These are phyloP conservation scores for Galerucella nymphaeae DNA, from an alignment of 2,888 invertebrate genomes.

Conservation along the genomic window DNA sequence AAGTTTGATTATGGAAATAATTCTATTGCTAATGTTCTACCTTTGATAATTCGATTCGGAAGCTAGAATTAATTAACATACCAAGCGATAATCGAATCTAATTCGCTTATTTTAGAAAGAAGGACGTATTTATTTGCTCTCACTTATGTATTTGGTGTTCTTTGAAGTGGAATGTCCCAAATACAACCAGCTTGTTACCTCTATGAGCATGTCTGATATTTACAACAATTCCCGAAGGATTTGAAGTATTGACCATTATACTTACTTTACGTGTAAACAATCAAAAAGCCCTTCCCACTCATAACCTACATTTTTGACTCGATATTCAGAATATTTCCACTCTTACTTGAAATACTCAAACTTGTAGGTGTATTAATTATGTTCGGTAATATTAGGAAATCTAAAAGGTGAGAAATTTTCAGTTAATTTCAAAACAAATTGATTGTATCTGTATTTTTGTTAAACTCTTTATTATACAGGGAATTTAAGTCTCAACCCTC, in stretches of 20 bases:
- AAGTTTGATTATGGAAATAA: too few species aligned
- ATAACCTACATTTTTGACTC: constrained; percentile 17
- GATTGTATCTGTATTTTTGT: too few species aligned
- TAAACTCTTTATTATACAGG: too few species aligned
- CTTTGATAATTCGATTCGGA: too few species aligned
- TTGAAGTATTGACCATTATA: constrained; percentile 18
- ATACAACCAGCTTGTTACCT: neutral
- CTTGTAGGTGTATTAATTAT: constrained; percentile 1
- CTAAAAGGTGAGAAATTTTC: constrained; percentile 9
- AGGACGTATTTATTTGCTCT: too few species aligned
- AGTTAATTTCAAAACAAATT: too few species aligned
- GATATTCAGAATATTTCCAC: constrained; percentile 12
- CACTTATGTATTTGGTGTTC: too few species aligned
- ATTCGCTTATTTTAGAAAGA: too few species aligned
- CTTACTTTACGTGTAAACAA: constrained; percentile 21
- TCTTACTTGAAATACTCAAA: neutral
- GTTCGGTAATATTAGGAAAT: constrained; percentile 10
- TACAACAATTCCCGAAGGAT: constrained; percentile 10
- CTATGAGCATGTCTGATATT: constrained; percentile 2
- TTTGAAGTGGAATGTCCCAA: neutral
- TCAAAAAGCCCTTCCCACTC: constrained; percentile 23
- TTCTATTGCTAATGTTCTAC: too few species aligned
- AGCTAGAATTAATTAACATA: too few species aligned
- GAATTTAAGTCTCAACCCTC: too few species aligned
- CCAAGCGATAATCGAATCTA: too few species aligned